A percentile compares a stretch with the other conserved stretches of the same genome.
Conservation (phyloP, 2,888 invertebrate genomes). For the Tipula confusa region DNA sequence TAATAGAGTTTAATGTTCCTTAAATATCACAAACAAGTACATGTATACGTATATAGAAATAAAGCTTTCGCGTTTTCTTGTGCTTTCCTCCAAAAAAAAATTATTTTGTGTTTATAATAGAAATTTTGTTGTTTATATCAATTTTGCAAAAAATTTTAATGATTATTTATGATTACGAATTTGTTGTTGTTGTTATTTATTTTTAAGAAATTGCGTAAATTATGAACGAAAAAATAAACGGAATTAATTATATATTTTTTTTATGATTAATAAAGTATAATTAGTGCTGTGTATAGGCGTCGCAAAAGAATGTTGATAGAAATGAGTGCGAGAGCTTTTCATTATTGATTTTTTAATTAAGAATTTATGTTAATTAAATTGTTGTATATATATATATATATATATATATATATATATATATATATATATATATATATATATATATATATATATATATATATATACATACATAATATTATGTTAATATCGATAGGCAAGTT, state of each 20-base stretch:
- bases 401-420: too few species aligned
- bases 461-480: background rate
- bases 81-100: background rate
- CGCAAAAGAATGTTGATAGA: background rate
- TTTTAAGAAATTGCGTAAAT: background rate
- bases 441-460: background rate
- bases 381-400: background rate
- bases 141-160: background rate
- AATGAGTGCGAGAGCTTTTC: background rate
- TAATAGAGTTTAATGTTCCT: background rate
- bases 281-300: background rate
- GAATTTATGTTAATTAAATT: constrained; percentile 8
- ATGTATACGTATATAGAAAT: too few species aligned
- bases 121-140: background rate
- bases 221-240: background rate
- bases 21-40: background rate
- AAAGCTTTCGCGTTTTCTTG: background rate
- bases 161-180: background rate
- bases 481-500: background rate
- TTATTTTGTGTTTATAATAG: background rate
- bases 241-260: background rate
- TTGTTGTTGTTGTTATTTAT: background rate
- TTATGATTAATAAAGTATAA: constrained; percentile 20
- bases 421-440: background rate
- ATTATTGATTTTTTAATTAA: constrained; percentile 1